Evolutionary conservation across 1,140 invertebrate species (phyloP).

Genomic region (Metopolophium dirhodum): DNA sequence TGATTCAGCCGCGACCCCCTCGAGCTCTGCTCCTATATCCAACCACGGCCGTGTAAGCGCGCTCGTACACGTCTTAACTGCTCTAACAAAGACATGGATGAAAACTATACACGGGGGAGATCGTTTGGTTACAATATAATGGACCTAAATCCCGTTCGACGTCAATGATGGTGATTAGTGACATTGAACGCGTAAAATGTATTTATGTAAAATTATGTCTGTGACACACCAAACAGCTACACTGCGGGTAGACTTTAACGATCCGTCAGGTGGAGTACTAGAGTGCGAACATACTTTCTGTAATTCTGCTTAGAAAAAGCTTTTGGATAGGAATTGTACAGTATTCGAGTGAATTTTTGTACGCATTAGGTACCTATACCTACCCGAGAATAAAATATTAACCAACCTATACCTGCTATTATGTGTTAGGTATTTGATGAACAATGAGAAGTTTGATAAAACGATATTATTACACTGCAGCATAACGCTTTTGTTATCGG

Average conservation of each 20-base stretch:
- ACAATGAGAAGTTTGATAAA: neutral
- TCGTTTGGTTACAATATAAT: slow-evolving; percentile 37
- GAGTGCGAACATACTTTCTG: neutral
- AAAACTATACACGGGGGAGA: neutral
- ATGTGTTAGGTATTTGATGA: neutral
- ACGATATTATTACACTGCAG: neutral
- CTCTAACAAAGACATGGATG: slow-evolving; percentile 18
- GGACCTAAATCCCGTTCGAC: neutral
- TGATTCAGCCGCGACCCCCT: slow-evolving; percentile 36
- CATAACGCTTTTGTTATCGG: no score
- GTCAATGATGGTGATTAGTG: neutral
- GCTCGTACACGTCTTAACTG: neutral
- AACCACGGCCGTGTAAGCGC: neutral
- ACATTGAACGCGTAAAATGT: neutral
- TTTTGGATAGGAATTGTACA: neutral
- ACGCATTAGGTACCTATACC: neutral
- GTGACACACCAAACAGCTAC: neutral
- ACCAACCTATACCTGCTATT: no score
- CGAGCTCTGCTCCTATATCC: slow-evolving; percentile 21
- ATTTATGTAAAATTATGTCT: neutral
- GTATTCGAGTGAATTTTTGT: neutral
- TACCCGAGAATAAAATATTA: no score
- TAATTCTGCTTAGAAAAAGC: neutral
- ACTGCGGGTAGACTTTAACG: neutral
- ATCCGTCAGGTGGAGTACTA: neutral